Evolutionary conservation across 2,888 invertebrate species (phyloP), one percentile per base, ranked within the genome.

Genomic region (Yponomeuta sedellus): DNA sequence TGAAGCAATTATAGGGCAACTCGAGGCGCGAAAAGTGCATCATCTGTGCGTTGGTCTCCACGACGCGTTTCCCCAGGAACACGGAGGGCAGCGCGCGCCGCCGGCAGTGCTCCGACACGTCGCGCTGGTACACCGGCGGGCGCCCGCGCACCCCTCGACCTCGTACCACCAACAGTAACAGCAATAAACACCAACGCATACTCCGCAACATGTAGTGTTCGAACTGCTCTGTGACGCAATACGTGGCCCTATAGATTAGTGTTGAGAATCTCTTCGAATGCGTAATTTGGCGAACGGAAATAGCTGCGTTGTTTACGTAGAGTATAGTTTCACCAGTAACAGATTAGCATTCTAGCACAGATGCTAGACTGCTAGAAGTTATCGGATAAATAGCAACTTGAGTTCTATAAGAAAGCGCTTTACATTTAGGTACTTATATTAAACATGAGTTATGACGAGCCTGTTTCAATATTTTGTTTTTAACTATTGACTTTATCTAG

Each of bases 71-170:
- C 1, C 88, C 86, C 1, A 90, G 75, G 69, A 90, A 88, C 65
- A 90, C 79, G 0, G 90, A 89, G 0, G 89, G 86, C 34, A 85
- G 71, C 39, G 82, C 87, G 1, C 82, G 79, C 10, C 88, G 79
- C 1, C 80, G 77, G 70, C 90, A 91, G 66, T 83, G 75, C 71
- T 89, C 90, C 0, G 90, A 89, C 67, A 88, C 71, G 64, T 90
- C 88, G 66, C 78, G 84, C 70, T 83, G 81, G 64, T 84, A 78
- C 1, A 80, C 25, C 20, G 2, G 16, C 44, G 16, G 16, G 44
- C 16, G 44, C 44, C 16, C 44, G 16, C 44, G 16, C 12, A 16
- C 12, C 44, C 3, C 44, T 12, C 16, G 16, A 52, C 12, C 44
- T 1, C 44, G 16, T 4, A 52, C 16, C 16, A 52, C 16, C 44